Conservation (phyloP, 2,888 invertebrate genomes). For the Melieria omissa region DNA sequence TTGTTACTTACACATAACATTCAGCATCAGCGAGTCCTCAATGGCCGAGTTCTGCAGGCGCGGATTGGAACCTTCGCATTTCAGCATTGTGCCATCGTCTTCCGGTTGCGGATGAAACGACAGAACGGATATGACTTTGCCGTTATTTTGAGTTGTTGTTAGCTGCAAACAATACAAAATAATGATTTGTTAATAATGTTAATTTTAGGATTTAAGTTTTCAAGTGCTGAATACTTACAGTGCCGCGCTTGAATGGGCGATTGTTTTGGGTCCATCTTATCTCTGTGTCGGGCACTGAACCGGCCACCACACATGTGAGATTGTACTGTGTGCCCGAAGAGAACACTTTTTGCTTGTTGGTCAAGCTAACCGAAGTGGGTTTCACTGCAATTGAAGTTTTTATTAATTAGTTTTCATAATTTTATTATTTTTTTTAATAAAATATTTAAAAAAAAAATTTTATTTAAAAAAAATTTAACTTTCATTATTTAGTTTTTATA, state of each 20-base stretch:
- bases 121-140: slow-evolving; percentile 79
- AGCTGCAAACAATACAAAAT: slow-evolving; percentile 66
- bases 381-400: slow-evolving; percentile 72
- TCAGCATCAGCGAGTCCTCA: slow-evolving; percentile 84
- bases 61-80: slow-evolving; percentile 88
- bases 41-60: slow-evolving; percentile 79
- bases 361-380: slow-evolving; percentile 81
- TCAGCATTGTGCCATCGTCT: slow-evolving; percentile 84
- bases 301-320: slow-evolving; percentile 83
- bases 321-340: slow-evolving; percentile 83
- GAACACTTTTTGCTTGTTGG: slow-evolving; percentile 80
- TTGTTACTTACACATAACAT: slow-evolving; percentile 88
- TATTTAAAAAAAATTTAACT: not conserved
- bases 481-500: too few relatives aligned
- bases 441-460: not conserved
- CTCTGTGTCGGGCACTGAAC: slow-evolving; percentile 87
- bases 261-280: slow-evolving; percentile 88
- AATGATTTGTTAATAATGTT: too few relatives aligned
- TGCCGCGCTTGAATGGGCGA: slow-evolving; percentile 79
- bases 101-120: slow-evolving; percentile 85
- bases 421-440: not conserved
- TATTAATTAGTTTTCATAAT: not conserved
- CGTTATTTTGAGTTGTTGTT: slow-evolving; percentile 75
- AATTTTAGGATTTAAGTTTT: not conserved
- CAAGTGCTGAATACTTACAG: slow-evolving; percentile 69